A percentile compares a stretch with the other conserved stretches of the same genome.
These are phyloP conservation scores for Auanema freiburgensis DNA, from an alignment of 2,888 invertebrate genomes.

Conservation along the genomic window DNA sequence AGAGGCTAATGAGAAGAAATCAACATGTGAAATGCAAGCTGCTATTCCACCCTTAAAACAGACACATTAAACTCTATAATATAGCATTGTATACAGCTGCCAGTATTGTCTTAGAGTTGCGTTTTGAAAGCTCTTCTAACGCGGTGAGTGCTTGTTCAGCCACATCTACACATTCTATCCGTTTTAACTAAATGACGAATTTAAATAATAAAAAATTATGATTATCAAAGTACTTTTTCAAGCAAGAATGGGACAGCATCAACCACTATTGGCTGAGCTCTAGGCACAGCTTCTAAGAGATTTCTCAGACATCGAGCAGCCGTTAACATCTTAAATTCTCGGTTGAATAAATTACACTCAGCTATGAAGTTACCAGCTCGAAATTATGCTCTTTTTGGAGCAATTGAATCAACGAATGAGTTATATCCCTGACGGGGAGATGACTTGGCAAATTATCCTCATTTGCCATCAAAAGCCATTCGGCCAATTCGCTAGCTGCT, in stretches of 20 bases:
- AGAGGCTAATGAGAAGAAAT: conserved; percentile 97
- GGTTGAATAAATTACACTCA: not conserved
- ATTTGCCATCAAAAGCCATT: conserved; percentile 54
- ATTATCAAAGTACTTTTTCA: conserved; percentile 72
- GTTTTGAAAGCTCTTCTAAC: conserved; percentile 89
- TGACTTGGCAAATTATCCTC: conserved; percentile 50
- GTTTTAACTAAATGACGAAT: conserved; percentile 75
- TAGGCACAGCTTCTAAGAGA: conserved; percentile 96
- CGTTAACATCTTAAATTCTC: conserved; percentile 82
- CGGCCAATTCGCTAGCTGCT: conserved; percentile 52
- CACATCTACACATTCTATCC: conserved; percentile 99
- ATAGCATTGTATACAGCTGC: conserved; percentile 75
- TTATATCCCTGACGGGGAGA: conserved; percentile 79
- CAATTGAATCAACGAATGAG: conserved; percentile 87
- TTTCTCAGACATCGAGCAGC: conserved; percentile 96
- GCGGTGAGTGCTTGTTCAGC: conserved; percentile 97
- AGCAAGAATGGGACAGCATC: conserved; percentile 95
- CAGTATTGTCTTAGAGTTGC: conserved; percentile 93
- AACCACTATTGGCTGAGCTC: conserved; percentile 88
- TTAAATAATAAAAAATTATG: not conserved
- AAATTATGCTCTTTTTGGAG: conserved; percentile 97
- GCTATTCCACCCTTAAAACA: conserved; percentile 82
- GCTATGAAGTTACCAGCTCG: conserved; percentile 77
- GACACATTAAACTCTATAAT: not conserved
- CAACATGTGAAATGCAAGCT: conserved; percentile 91